Base-by-base conservation (phyloP, 2,113 vertebrate species). In the Bubo scandiacus region DNA sequence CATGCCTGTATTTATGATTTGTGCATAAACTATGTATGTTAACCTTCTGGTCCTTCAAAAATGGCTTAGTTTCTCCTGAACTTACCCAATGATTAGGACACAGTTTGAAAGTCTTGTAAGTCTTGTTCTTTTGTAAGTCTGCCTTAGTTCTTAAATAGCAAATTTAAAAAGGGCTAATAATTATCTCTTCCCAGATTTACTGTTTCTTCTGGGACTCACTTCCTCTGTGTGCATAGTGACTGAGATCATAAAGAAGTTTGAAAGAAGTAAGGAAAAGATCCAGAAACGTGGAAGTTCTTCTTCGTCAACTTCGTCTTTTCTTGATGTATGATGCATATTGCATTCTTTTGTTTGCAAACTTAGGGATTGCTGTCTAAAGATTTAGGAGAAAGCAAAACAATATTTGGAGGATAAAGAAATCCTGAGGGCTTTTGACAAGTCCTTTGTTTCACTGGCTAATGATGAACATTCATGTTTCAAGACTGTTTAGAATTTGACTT, bases 271-370 rank as follows among this genome's bases (percentile, higher is more conserved):
- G 96, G 98, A 97, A 84, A 98, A 96, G 94, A 93, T 85, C 58
- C 97, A 97, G 65, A 98, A 98, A 91, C 77, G 86, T n/a, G 98
- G 98, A 95, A 97, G 96, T 91, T 96, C 98, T 43, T 96, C 97
- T 58, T 94, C 97, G 4, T 96, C 98, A 70, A 84, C 97, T 77
- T 94, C 98, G 9, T 98, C 96, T 90, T 99, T 99, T 97, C 99
- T 99, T 52, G 99, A 99, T 92, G 99, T 99, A 99, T 99, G 99
- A 99, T 99, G 98, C 98, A 98, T 97, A 98, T 98, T 98, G 98
- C 97, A 98, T 98, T 98, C 95, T 94, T 97, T 94, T 93, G 97
- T 97, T 98, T 97, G 96, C 94, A 96, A 93, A 96, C 96, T 96
- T 97, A 96, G 96, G 92, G 91, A 94, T 97, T 98, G 96, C 97